Base-by-base conservation (phyloP, 2,888 invertebrate genomes). In the Polydesmus complanatus region DNA sequence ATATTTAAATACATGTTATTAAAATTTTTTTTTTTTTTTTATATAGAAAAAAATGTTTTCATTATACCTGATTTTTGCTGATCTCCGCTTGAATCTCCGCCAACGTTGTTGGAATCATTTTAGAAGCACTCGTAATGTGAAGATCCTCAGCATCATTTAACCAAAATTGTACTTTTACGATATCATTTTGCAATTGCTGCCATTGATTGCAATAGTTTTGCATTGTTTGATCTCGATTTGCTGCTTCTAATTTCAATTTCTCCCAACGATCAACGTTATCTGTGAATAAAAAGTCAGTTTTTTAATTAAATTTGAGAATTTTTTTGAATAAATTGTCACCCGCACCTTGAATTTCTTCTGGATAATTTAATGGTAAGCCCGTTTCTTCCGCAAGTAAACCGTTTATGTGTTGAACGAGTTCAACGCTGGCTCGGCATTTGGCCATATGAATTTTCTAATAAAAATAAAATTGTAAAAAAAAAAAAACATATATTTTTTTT, bases 321-420 rank as follows among this genome's bases (percentile, higher is more conserved):
- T 68, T 88, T 85, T n/a, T n/a, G n/a, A n/a, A n/a, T n/a, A n/a
- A n/a, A n/a, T n/a, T n/a, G n/a, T n/a, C n/a, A n/a, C n/a, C n/a
- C n/a, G n/a, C 86, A 70, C 69, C 68, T 47, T 69, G 65, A 62
- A 75, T 66, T 63, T 69, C 68, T 0, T 61, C 58, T 3, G 65
- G 62, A 61, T 62, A 64, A 14, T 37, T 0, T 86, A 84, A 68
- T 83, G 55, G 37, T 21, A 60, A 21, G 19, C 62, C 60, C 8
- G 54, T 56, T 63, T 91, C 89, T 49, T 83, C 83, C 2, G 85
- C 73, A 2, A 92, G 76, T 21, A 88, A 72, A 63, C 81, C 81
- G 61, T 85, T 85, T 53, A 92, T 77, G 77, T 90, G 90, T 70
- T 83, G 84, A 25, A 89, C 82, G 59, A 90, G 74, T 73, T 92